phyloP scores from a whole-genome alignment of 2,888 invertebrate species.

The Nematopogon swammerdamellus region DNA sequence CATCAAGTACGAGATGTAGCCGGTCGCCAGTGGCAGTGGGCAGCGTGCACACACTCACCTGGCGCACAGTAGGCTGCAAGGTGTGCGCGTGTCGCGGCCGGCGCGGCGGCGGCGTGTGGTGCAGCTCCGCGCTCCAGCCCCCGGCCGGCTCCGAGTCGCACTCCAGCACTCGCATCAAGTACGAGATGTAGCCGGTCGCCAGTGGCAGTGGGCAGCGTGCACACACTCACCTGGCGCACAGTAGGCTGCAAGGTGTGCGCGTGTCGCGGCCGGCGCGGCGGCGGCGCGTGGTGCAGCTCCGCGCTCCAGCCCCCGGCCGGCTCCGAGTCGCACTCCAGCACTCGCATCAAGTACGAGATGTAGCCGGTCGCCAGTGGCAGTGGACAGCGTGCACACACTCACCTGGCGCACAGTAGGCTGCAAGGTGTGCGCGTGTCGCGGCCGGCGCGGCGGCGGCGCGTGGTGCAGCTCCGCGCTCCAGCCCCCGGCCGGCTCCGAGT shows the following conservation, averaged over 20 bases:
- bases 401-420: no score
- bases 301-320: slow-evolving; percentile 84
- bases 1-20: slow-evolving; percentile 89
- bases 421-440: no score
- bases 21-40: slow-evolving; percentile 82
- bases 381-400: no score
- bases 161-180: slow-evolving; percentile 84
- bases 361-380: slow-evolving; percentile 88
- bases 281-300: slow-evolving; percentile 65
- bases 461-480: no score
- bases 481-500: no score
- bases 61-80: no score
- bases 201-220: slow-evolving; percentile 59
- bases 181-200: slow-evolving; percentile 90
- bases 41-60: no score
- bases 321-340: slow-evolving; percentile 82
- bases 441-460: no score
- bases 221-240: no score
- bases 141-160: slow-evolving; percentile 80
- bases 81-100: slow-evolving; percentile 14
- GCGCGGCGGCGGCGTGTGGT: slow-evolving; percentile 2
- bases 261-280: slow-evolving; percentile 33
- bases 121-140: slow-evolving; percentile 54
- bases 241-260: slow-evolving; percentile 14
- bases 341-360: slow-evolving; percentile 88